Evolutionary conservation across 2,888 invertebrate genomes (phyloP), one percentile per base, ranked within the genome.

Genomic region (Aphidoletes aphidimyza): DNA sequence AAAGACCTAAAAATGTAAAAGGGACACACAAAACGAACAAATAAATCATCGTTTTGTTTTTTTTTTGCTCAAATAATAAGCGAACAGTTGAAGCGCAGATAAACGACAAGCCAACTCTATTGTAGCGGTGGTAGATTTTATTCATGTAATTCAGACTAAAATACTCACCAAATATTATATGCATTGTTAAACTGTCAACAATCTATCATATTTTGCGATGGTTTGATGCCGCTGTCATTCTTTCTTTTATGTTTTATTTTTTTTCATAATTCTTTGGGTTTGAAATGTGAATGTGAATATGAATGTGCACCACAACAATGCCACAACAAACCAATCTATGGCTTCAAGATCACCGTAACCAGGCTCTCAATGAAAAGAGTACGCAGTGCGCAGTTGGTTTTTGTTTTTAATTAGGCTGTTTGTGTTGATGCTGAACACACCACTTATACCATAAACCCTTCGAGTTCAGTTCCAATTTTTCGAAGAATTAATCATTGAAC

Each of bases 131-230:
- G 69, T 69, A 14, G 2, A 69, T 69, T 34, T 30, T 69, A 69
- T 14, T 69, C 69, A 1, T 9, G 11, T 54, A 54, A 54, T 54
- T 54, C 54, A 54, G 54, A 54, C 3, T 47, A 47, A 47, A 47
- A 54, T 54, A 54, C 26, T 9, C 42, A 42, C 42, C 26, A 19
- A n/a, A 54, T 54, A 54, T 54, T 6, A 54, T 54, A 22, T 22
- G 3, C 30, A 69, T 69, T 69, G 69, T 69, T 69, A 14, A 69
- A 69, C 69, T 69, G 69, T 69, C 69, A 69, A 69, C 69, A 69
- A 69, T 69, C 34, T 30, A 69, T 69, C 69, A 69, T 69, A 69
- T 69, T 69, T 69, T 69, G 34, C 69, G 69, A 69, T 69, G 30
- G 17, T 30, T 54, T 69, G 69, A 30, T 69, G 11, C 26, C 34